A percentile compares a stretch with the other conserved stretches of the same genome.
phyloP scores from a whole-genome alignment of 2,888 invertebrate species.

The Chrysolina americana region DNA sequence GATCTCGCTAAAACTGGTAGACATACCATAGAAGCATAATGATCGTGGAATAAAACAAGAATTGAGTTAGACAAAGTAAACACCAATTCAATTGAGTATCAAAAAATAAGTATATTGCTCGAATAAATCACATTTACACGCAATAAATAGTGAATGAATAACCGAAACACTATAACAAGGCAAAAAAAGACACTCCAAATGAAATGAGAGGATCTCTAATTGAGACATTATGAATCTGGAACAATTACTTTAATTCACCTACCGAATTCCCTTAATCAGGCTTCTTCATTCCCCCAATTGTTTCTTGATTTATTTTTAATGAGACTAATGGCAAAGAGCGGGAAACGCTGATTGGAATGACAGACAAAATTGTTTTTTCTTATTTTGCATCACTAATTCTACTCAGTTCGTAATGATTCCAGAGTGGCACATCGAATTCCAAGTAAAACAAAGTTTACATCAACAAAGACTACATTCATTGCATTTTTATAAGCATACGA shows the following conservation, averaged over 20 bases:
- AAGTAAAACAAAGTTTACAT: no score
- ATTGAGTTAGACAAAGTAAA: no score
- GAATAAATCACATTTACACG: no score
- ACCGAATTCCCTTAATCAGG: constrained; percentile 19
- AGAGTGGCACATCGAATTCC: neutral
- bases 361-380: constrained; percentile 1
- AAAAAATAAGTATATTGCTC: no score
- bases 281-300: constrained; percentile 13
- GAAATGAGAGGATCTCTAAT: constrained; percentile 18
- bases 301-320: constrained; percentile 30
- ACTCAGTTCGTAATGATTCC: neutral
- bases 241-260: constrained; percentile 27
- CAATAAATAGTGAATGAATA: no score
- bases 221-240: constrained; percentile 15
- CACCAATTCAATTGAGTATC: no score
- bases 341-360: constrained; percentile 21
- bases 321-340: constrained; percentile 14
- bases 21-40: no score
- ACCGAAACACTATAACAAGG: no score
- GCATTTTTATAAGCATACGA: no score
- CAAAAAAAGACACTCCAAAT: neutral
- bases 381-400: neutral
- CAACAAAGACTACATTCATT: no score
- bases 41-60: no score
- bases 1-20: no score